Evolutionary conservation across 2,113 vertebrate genomes (phyloP), one percentile per base, ranked within the genome.

Genomic region (Thunnus maccoyii): DNA sequence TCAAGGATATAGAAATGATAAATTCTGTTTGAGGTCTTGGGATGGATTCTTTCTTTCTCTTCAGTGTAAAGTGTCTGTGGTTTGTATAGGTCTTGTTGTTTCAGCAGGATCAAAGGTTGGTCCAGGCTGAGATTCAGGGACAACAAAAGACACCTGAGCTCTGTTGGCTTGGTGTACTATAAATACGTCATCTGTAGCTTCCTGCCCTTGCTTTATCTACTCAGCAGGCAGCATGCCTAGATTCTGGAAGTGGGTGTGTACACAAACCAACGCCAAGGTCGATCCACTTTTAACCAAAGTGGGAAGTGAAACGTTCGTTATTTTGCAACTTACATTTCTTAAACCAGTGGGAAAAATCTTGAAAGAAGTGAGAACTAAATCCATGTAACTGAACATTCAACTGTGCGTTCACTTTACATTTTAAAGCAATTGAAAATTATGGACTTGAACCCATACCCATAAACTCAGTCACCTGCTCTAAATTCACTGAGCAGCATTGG

Each of bases 121-220:
- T 22, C 4, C 46, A 41, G 36, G 36, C 36, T 41, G 36, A 3
- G 14, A 46, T 56, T 64, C 2, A 3, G 47, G 22, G n/a, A 47
- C 18, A 4, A n/a, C 17, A 16, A 78, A 27, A 55, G 36, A 78
- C 85, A 87, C 20, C 20, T 58, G 63, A 79, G 74, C 68, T 85
- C 30, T 62, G 61, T 7, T 71, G 32, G 27, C 60, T 55, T 66
- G 14, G 16, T 17, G n/a, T 32, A 30, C 50, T 86, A 86, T 85
- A 88, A 86, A 92, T 90, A 61, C 5, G 25, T 85, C 60, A 57
- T 67, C n/a, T 78, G 22, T 57, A 27, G n/a, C 61, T 52, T 56
- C 63, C 61, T 65, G 41, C 14, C 16, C 22, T 72, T 13, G 55
- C 46, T 60, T 82, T 84, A 85, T 80, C 84, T 66, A 12, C 27